Base-by-base conservation (phyloP, 2,797 vertebrate genomes). In the Pteronotus mesoamericanus region DNA sequence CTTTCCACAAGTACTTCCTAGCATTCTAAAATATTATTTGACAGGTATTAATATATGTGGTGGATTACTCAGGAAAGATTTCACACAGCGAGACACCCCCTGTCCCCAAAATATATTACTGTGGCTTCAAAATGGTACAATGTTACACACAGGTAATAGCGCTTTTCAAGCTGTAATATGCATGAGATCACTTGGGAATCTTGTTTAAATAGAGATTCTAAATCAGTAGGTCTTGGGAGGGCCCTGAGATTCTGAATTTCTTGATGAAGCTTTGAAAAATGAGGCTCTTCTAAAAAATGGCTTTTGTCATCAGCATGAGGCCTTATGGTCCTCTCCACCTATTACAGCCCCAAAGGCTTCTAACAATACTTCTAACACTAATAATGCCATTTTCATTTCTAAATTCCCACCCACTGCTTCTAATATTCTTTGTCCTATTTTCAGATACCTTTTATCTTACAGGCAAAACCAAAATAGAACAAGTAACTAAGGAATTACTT, bases 401-500 rank as follows among this genome's bases (percentile, higher is more conserved):
- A 53, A 71, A 84, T 66, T 44, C 9, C 24, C 16, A 78, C 2
- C 46, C 59, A 84, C 12, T 83, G 6, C 59, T 82, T 80, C 51
- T 46, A 64, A 92, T 12, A 72, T 86, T 90, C 48, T 88, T 72
- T 64, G 6, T 75, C 2, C 39, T 51, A 39, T 53, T 79, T 95
- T 89, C 46, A 90, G 6, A 77, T 59, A 88, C 39, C 7, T 71
- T 93, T 87, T 84, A 82, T 22, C 24, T 46, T 42, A 86, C 3
- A 95, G 79, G 46, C 53, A 84, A 88, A 96, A 91, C 12, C 6
- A 82, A 77, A 83, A 82, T 24, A 90, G 26, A 95, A 74, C 11
- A 80, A 88, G 48, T 55, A 86, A 90, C 44, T 79, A 92, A 86
- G 44, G 26, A 89, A 61, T 69, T 88, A 6, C 57, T 95, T 51